Evolutionary conservation across 2,888 invertebrate species (phyloP).

Genomic region (Trilocha varians): DNA sequence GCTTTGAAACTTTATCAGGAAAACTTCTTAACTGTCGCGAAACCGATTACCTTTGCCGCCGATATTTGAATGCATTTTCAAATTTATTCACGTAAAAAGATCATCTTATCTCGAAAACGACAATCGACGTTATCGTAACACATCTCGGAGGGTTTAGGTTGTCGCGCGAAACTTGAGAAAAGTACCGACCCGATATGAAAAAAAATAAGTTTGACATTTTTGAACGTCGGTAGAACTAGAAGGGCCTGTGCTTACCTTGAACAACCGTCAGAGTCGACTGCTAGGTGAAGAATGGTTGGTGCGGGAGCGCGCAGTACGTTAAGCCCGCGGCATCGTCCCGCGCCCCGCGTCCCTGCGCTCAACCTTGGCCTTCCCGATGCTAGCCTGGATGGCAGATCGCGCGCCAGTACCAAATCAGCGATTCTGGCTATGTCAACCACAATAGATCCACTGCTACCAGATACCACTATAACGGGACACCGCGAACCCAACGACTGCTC

Average conservation of each 20-base stretch:
- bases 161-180: conserved; percentile 42
- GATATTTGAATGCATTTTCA: conserved; percentile 45
- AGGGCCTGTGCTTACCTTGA: conserved; percentile 68
- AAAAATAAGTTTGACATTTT: background rate
- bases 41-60: conserved; percentile 50
- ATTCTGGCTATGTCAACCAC: conserved; percentile 19
- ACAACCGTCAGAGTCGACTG: conserved; percentile 73
- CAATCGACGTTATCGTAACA: conserved; percentile 56
- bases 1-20: conserved; percentile 67
- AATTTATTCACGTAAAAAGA: conserved; percentile 32
- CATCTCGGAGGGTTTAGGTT: conserved; percentile 46
- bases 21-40: conserved; percentile 42
- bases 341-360: conserved; percentile 54
- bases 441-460: conserved; percentile 7
- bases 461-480: background rate
- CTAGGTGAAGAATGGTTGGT: conserved; percentile 71
- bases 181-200: background rate
- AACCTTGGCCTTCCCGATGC: conserved; percentile 21
- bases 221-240: conserved; percentile 33
- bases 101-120: conserved; percentile 42
- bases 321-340: conserved; percentile 57
- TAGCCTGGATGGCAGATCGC: conserved; percentile 36
- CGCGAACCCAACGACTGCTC: background rate
- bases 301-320: conserved; percentile 66
- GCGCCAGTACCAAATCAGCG: conserved; percentile 28